Percentiles rank a stretch among this genome's conserved stretches.
These are phyloP conservation scores for Synanthedon formicaeformis DNA, from an alignment of 2,888 invertebrate genomes.

Conservation along the genomic window DNA sequence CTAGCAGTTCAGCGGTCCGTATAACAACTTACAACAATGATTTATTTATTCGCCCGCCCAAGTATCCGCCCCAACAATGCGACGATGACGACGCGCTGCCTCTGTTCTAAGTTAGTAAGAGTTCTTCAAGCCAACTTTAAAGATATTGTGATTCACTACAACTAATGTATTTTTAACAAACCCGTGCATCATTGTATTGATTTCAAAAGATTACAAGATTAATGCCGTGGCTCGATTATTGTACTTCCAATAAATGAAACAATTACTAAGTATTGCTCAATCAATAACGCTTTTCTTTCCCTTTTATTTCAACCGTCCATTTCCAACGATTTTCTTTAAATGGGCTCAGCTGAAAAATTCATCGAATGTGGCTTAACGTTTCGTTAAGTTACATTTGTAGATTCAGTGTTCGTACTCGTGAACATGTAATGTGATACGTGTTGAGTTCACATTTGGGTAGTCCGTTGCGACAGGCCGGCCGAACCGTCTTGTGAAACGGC, in stretches of 20 bases:
- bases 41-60: constrained; percentile 21
- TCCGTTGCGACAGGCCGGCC: constrained; percentile 64
- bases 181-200: too few species aligned
- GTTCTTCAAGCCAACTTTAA: background rate
- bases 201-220: too few species aligned
- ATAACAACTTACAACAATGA: constrained; percentile 39
- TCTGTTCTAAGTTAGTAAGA: constrained; percentile 1
- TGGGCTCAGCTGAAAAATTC: too few species aligned
- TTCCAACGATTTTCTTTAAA: too few species aligned
- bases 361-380: background rate
- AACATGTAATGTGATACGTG: constrained; percentile 59
- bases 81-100: too few species aligned
- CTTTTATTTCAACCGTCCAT: too few species aligned
- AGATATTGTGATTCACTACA: too few species aligned
- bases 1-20: constrained; percentile 39
- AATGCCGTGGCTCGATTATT: too few species aligned
- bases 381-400: constrained; percentile 7
- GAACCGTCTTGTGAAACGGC: constrained; percentile 64
- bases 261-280: too few species aligned
- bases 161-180: too few species aligned
- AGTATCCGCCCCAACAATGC: constrained; percentile 4
- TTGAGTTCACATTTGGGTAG: constrained; percentile 68
- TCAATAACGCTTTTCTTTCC: too few species aligned
- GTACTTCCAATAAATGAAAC: too few species aligned
- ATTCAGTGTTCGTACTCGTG: constrained; percentile 30